Base-by-base conservation (phyloP, 2,888 invertebrate genomes). In the Melolontha melolontha region DNA sequence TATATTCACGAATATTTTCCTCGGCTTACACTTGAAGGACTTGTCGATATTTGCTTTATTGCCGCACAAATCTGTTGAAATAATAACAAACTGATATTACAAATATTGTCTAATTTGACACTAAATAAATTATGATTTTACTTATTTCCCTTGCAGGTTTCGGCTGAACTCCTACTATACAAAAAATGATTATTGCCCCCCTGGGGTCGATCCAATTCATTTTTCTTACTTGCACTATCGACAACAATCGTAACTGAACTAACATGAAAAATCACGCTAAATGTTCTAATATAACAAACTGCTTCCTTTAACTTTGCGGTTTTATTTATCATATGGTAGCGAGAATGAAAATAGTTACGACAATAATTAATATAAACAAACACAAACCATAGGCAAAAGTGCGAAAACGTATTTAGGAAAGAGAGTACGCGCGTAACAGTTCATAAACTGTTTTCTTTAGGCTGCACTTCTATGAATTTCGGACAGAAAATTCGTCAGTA, bases 251-350 rank as follows among this genome's bases (percentile, higher is more conserved):
- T 47, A 29, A 12, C 34, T 39, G 29, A 22, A 62, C 59, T 62
- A 62, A 62, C 47, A 47, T 42, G 27, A 62, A 47, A 62, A 62
- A 62, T 47, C 59, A 42, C 42, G 22, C 42, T 27, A 47, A 62
- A 34, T 47, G 29, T 42, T 47, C 34, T 62, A 62, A 62, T 62
- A 47, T 62, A 62, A 34, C 47, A 62, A 47, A 59, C 29, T 47
- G 59, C 42, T 62, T 62, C 59, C 59, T 47, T 17, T 14, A 8
- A 49, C 22, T 62, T 62, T 62, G 59, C 59, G 59, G 59, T 62
- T 62, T 62, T 62, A 47, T 62, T 62, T 62, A 62, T 62, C 59
- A 34, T 59, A 42, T 16, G 54, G 17, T 62, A 34, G 47, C 59
- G 11, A 34, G 59, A 62, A 62, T 34, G 16, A 34, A 49, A 49